phyloP scores from a whole-genome alignment of 53 echinoderm and acorn worm species.

The Zoroaster sp. region DNA sequence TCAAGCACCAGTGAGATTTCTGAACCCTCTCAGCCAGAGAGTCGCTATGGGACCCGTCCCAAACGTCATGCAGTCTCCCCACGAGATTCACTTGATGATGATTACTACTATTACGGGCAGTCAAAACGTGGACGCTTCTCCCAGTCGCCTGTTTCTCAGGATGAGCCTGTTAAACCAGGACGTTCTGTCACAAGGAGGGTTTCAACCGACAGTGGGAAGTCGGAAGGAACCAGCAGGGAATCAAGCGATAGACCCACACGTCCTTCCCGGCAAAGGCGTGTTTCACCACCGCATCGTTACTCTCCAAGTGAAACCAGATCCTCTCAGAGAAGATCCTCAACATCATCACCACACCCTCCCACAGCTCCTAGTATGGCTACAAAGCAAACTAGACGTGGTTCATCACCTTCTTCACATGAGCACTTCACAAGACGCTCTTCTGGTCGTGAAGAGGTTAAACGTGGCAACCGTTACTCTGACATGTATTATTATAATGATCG shows the following conservation, averaged over 20 bases:
- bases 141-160: conserved; percentile 46
- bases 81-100: conserved; percentile 21
- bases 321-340: conserved; percentile 16
- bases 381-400: conserved; percentile 38
- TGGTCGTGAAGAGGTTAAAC: conserved; percentile 53
- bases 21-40: conserved; percentile 7
- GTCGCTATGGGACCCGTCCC: conserved; percentile 30
- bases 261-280: conserved; percentile 65
- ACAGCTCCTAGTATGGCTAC: conserved; percentile 43
- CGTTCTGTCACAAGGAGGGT: conserved; percentile 6
- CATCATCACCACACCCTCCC: conserved; percentile 41
- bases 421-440: conserved; percentile 64
- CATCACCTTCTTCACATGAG: conserved; percentile 56
- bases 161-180: conserved; percentile 22
- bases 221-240: conserved; percentile 15
- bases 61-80: conserved; percentile 36
- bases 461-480: conserved; percentile 67
- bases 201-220: conserved; percentile 49
- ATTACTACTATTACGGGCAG: conserved; percentile 16
- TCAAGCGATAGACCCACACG: conserved; percentile 48
- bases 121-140: conserved; percentile 53
- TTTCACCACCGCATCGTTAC: conserved; percentile 76
- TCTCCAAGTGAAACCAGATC: conserved; percentile 77
- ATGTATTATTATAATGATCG: conserved; percentile 56
- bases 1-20: conserved; percentile 18